These are phyloP conservation scores for Drosophila lacertosa DNA, from an alignment of 1,140 invertebrate species.

Conservation along the genomic window DNA sequence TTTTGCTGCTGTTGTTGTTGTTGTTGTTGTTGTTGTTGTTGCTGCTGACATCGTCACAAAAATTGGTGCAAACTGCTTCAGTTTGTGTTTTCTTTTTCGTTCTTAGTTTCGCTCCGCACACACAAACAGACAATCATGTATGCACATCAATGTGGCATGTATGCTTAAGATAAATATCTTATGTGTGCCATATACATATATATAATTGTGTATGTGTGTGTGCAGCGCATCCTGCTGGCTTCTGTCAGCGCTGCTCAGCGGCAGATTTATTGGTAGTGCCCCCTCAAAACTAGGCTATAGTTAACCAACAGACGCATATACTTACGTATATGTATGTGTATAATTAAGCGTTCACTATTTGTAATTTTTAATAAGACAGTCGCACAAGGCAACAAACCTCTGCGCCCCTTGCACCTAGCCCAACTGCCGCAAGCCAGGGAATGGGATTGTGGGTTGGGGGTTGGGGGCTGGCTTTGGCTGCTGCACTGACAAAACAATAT, in stretches of 20 bases:
- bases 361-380: slow-evolving; percentile 80
- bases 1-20: too few species aligned
- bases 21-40: slow-evolving; percentile 36
- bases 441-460: background rate
- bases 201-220: slow-evolving; percentile 28
- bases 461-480: slow-evolving; percentile 19
- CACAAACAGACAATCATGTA: slow-evolving; percentile 14
- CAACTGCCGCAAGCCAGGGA: slow-evolving; percentile 27
- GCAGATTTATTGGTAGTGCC: slow-evolving; percentile 61
- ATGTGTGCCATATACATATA: too few species aligned
- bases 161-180: slow-evolving; percentile 45
- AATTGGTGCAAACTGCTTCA: slow-evolving; percentile 80
- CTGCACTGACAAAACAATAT: slow-evolving; percentile 68
- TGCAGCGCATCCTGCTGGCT: slow-evolving; percentile 30
- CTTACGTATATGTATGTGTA: background rate
- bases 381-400: slow-evolving; percentile 21
- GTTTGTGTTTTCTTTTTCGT: slow-evolving; percentile 26
- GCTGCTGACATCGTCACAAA: slow-evolving; percentile 76
- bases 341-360: slow-evolving; percentile 78
- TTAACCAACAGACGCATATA: slow-evolving; percentile 6
- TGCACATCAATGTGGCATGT: slow-evolving; percentile 30
- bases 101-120: background rate
- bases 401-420: background rate
- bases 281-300: slow-evolving; percentile 59
- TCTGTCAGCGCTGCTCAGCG: slow-evolving; percentile 26